phyloP scores from a whole-genome alignment of 2,797 vertebrate genomes.

The Danio kyathit region DNA sequence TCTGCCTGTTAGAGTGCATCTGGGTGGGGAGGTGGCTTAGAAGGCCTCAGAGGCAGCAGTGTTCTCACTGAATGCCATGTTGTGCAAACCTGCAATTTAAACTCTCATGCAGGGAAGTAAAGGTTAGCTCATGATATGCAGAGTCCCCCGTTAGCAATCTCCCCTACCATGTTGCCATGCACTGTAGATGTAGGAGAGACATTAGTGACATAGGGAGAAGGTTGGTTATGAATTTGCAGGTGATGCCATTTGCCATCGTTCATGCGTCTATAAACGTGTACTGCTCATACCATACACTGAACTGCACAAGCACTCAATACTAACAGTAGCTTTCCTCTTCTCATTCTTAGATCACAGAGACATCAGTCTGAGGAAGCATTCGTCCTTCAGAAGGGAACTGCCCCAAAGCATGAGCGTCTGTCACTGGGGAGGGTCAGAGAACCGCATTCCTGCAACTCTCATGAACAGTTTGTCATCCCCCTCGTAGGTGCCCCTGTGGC shows the following conservation, averaged over 20 bases:
- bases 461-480: slow-evolving; percentile 63
- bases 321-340: slow-evolving; percentile 62
- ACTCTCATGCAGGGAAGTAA: slow-evolving; percentile 65
- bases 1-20: slow-evolving; percentile 73
- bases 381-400: slow-evolving; percentile 67
- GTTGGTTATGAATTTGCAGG: not conserved
- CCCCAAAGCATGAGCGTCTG: slow-evolving; percentile 68
- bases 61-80: slow-evolving; percentile 64
- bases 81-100: slow-evolving; percentile 76
- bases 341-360: slow-evolving; percentile 72
- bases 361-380: slow-evolving; percentile 67
- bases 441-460: slow-evolving; percentile 63
- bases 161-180: slow-evolving; percentile 13
- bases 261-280: not conserved
- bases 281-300: not conserved
- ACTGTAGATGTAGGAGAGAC: not conserved
- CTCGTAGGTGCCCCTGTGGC: slow-evolving; percentile 67
- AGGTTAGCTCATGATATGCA: slow-evolving; percentile 71
- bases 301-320: slow-evolving; percentile 13
- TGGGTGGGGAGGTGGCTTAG: slow-evolving; percentile 35
- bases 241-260: not conserved
- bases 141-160: slow-evolving; percentile 51
- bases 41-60: slow-evolving; percentile 59
- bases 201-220: not conserved
- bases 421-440: slow-evolving; percentile 70